phyloP scores from a whole-genome alignment of 2,113 vertebrate species.

The Pygoscelis antarcticus region DNA sequence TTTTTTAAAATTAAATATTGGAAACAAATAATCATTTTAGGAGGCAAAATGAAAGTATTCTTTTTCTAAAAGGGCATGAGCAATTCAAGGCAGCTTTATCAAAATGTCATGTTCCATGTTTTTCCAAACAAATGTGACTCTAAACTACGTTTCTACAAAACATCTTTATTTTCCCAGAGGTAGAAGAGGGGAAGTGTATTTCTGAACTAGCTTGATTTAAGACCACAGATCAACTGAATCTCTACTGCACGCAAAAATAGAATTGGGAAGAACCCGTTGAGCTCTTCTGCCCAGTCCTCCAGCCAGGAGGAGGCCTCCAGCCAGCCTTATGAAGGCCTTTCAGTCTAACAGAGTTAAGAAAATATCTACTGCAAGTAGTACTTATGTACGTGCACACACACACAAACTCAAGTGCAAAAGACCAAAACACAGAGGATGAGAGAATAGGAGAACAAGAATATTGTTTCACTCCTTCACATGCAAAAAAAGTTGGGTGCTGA shows the following conservation, averaged over 20 bases:
- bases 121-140: background rate
- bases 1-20: background rate
- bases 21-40: background rate
- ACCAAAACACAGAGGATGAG: background rate
- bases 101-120: background rate
- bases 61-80: background rate
- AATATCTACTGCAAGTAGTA: background rate
- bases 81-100: background rate
- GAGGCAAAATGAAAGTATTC: background rate
- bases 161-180: background rate
- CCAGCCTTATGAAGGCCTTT: background rate
- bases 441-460: background rate
- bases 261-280: background rate
- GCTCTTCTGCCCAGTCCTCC: background rate
- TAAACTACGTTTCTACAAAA: background rate
- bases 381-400: background rate
- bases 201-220: background rate
- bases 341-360: background rate
- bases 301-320: background rate
- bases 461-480: background rate
- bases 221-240: background rate
- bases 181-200: background rate
- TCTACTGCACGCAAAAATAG: background rate
- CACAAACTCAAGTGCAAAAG: background rate
- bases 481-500: background rate